Conservation (phyloP, 2,113 vertebrate species). For the Tachysurus vachellii region DNA sequence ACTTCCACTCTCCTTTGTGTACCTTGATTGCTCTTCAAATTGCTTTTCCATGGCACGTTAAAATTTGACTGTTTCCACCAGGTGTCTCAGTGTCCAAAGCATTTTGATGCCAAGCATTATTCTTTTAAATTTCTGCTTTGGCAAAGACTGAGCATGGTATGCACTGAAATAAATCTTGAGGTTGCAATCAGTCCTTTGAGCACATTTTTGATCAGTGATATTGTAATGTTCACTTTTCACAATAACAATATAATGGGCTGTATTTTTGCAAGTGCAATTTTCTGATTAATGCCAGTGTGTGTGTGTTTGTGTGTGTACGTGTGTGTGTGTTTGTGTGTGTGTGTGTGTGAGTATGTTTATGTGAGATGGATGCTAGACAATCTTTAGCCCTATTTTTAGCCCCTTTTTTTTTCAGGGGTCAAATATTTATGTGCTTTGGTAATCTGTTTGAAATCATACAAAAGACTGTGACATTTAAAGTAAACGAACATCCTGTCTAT, state of each 20-base stretch:
- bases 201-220: conserved; percentile 21
- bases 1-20: conserved; percentile 69
- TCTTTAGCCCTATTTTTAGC: not conserved
- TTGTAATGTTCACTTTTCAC: conserved; percentile 17
- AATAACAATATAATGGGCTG: not conserved
- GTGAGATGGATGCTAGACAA: not conserved
- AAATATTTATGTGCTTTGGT: not conserved
- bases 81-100: conserved; percentile 44
- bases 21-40: conserved; percentile 74
- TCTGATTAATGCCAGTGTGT: not conserved
- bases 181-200: not conserved
- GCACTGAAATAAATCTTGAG: not conserved
- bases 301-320: not conserved
- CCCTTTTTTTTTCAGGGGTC: not conserved
- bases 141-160: not conserved
- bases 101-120: conserved; percentile 10
- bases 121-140: conserved; percentile 33
- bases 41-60: conserved; percentile 68
- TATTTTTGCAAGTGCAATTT: not conserved
- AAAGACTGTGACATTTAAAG: not conserved
- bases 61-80: conserved; percentile 48
- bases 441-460: not conserved
- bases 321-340: not conserved
- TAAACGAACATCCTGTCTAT: not conserved
- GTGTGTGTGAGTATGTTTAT: not conserved